Base-by-base conservation (phyloP, 2,797 vertebrate genomes). In the Melanotaenia trifasciata region DNA sequence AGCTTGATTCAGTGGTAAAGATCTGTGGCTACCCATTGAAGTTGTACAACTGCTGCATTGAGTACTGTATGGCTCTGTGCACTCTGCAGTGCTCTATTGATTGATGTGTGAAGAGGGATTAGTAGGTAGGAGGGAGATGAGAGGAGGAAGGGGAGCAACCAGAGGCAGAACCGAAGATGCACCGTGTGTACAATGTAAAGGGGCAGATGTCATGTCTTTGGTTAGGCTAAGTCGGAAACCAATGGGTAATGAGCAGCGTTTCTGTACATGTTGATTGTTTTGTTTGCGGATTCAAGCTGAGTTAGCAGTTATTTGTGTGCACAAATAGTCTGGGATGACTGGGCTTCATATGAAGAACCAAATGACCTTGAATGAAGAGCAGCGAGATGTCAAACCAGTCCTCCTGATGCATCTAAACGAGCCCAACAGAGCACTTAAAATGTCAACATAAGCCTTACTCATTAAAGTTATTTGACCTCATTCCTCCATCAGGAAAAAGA, bases 71-170 rank as follows among this genome's bases (percentile, higher is more conserved):
- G 89, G 88, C 84, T 87, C 68, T 47, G 74, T 89, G 85, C 83
- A 69, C 90, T 90, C 90, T 83, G 89, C 89, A 84, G 86, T 88
- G 88, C 88, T 89, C 85, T 92, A 93, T 92, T 91, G 91, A 93
- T 92, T 90, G 90, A 89, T 89, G 87, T 89, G 92, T 89, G 90
- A 89, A 87, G 92, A 90, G 89, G 89, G 91, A 93, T 91, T 92
- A 89, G 88, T 75, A 73, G 72, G 73, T 84, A 84, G 85, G 79
- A 73, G 78, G 79, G 54, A 54, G 80, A 68, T 64, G 54, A 67
- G 54, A 67, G 64, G 70, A 40, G 51, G 67, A 67, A 67, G 62
- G 73, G 67, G 65, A 67, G 74, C 11, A 35, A 77, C 80, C 79
- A 40, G 79, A 79, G 84, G 79, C 76, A 67, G 77, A 76, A 80